phyloP scores from a whole-genome alignment of 2,113 vertebrate genomes.

The Xiphophorus couchianus region DNA sequence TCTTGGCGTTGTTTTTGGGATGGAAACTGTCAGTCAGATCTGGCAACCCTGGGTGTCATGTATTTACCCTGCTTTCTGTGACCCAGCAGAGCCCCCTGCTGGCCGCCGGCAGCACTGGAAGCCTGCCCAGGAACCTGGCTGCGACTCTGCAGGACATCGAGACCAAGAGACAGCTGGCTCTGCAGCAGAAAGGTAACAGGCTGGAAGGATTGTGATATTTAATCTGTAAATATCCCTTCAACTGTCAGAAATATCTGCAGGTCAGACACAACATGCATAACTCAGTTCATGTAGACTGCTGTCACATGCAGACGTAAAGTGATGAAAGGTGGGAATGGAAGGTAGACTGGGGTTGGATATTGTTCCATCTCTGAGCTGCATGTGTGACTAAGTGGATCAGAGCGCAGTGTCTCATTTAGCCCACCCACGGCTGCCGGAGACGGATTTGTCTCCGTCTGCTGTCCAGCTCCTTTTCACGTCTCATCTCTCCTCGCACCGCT shows the following conservation, averaged over 20 bases:
- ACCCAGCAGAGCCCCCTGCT: constrained; percentile 81
- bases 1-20: too few relatives aligned
- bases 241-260: too few relatives aligned
- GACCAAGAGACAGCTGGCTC: constrained; percentile 91
- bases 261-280: too few relatives aligned
- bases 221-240: too few relatives aligned
- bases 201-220: neutral
- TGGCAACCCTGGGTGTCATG: neutral
- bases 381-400: constrained; percentile 42
- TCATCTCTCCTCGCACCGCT: constrained; percentile 15
- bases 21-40: too few relatives aligned
- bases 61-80: neutral
- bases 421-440: constrained; percentile 12
- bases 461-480: constrained; percentile 34
- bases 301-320: too few relatives aligned
- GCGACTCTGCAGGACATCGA: constrained; percentile 94
- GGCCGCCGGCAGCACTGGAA: constrained; percentile 80
- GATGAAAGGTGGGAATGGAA: too few relatives aligned
- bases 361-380: too few relatives aligned
- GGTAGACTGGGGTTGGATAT: too few relatives aligned
- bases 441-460: neutral
- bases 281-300: too few relatives aligned
- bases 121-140: constrained; percentile 90
- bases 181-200: constrained; percentile 93
- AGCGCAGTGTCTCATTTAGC: constrained; percentile 3